Conservation (phyloP, 2,113 vertebrate genomes). For the Sminthopsis crassicaudata region DNA sequence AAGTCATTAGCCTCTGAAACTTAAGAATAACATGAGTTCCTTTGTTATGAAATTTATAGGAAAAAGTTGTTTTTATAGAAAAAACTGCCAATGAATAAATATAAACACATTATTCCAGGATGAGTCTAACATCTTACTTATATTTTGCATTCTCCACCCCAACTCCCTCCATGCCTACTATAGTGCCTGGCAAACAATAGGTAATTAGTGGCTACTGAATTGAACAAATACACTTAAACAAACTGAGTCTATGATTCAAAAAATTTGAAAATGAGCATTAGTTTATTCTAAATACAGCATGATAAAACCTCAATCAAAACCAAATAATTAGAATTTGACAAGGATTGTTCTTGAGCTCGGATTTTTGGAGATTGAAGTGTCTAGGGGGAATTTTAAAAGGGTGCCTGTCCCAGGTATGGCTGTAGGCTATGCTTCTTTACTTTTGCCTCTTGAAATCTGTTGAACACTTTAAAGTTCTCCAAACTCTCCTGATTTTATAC, state of each 20-base stretch:
- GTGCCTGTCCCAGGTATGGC: not conserved
- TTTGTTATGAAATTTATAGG: not conserved
- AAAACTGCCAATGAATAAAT: not conserved
- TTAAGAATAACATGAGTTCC: not conserved
- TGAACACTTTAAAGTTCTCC: not conserved
- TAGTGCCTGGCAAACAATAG: not conserved
- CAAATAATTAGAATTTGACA: not conserved
- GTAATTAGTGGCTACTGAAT: not conserved
- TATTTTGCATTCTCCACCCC: not conserved
- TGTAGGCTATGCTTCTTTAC: not conserved
- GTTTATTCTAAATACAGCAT: not conserved
- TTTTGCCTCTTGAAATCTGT: not conserved
- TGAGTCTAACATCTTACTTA: not conserved
- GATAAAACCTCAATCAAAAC: not conserved
- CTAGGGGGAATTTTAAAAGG: not conserved
- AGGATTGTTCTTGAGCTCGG: not conserved
- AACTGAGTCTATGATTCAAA: not conserved
- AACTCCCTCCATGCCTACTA: not conserved
- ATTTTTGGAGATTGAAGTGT: not conserved
- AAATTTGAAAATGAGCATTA: not conserved
- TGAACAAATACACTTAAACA: not conserved
- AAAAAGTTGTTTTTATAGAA: not conserved
- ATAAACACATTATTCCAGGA: not conserved
- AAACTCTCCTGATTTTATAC: not conserved
- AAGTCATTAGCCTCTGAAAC: not conserved